Conservation (phyloP, 1,140 invertebrate species). For the Meloidogyne floridensis region DNA sequence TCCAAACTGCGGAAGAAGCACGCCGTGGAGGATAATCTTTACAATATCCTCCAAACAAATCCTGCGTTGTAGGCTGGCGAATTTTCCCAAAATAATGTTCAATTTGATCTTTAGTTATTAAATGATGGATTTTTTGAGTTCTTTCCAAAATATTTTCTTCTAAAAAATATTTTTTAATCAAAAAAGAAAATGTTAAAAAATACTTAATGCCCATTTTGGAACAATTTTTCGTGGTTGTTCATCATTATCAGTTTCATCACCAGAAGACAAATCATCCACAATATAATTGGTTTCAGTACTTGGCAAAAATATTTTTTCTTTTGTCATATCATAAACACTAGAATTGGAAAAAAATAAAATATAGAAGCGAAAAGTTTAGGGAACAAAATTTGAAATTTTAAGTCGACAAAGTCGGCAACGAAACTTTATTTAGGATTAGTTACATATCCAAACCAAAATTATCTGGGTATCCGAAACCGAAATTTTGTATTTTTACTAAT, state of each 20-base stretch:
- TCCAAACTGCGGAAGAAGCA: slow-evolving; percentile 32
- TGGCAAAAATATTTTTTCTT: slow-evolving; percentile 47
- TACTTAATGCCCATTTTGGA: slow-evolving; percentile 44
- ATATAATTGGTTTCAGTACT: slow-evolving; percentile 67
- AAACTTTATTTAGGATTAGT: neutral
- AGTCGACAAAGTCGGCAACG: too few species aligned
- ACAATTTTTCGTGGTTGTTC: slow-evolving; percentile 67
- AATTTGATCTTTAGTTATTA: slow-evolving; percentile 26
- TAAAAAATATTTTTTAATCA: slow-evolving; percentile 34
- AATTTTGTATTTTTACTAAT: too few species aligned
- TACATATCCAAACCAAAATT: too few species aligned
- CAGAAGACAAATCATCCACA: slow-evolving; percentile 68
- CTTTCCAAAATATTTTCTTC: slow-evolving; percentile 23
- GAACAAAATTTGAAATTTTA: too few species aligned
- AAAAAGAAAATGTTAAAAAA: slow-evolving; percentile 31
- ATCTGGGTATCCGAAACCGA: too few species aligned
- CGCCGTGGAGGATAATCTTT: slow-evolving; percentile 35
- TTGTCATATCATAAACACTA: slow-evolving; percentile 50
- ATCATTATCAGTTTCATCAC: slow-evolving; percentile 71
- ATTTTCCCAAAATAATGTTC: slow-evolving; percentile 36
- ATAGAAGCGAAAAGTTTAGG: too few species aligned
- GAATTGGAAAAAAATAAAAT: neutral
- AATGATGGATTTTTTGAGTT: slow-evolving; percentile 1
- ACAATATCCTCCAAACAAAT: slow-evolving; percentile 29
- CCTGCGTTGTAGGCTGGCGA: slow-evolving; percentile 22